A percentile compares a stretch with the other conserved stretches of the same genome.
Evolutionary conservation across 2,797 vertebrate genomes (phyloP).

Genomic region (Tapera naevia): DNA sequence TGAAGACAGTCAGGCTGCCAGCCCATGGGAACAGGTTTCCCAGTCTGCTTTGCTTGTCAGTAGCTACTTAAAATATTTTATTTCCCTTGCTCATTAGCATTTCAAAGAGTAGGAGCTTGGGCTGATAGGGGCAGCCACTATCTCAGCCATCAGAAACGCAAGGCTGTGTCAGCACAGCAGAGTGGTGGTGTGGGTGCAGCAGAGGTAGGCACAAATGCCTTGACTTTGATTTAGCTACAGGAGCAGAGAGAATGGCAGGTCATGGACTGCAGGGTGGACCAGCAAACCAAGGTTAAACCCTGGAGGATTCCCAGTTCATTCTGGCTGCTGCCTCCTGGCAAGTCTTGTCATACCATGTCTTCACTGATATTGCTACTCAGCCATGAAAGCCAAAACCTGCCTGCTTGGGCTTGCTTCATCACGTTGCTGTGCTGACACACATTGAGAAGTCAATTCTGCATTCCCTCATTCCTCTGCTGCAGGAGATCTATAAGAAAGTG

Average conservation of each 20-base stretch:
- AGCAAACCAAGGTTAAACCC: not conserved
- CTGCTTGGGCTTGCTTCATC: not conserved
- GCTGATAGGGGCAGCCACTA: not conserved
- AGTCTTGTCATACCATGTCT: rapidly evolving
- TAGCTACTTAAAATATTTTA: not conserved
- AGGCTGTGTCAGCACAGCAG: not conserved
- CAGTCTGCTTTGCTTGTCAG: not conserved
- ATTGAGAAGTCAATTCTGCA: rapidly evolving
- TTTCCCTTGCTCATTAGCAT: not conserved
- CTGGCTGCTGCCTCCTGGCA: not conserved
- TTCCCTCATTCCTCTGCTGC: not conserved
- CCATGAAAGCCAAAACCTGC: not conserved
- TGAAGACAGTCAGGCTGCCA: conserved; percentile 27
- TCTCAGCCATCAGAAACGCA: not conserved
- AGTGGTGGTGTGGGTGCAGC: not conserved
- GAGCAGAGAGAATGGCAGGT: not conserved
- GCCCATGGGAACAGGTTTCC: not conserved
- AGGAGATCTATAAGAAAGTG: conserved; percentile 84
- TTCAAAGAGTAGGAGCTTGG: not conserved
- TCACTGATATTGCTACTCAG: not conserved
- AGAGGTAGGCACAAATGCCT: not conserved
- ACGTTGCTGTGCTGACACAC: rapidly evolving
- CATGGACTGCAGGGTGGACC: not conserved
- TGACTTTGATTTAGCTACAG: not conserved
- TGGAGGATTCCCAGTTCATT: not conserved